Evolutionary conservation across 2,888 invertebrate genomes (phyloP), one percentile per base, ranked within the genome.

Genomic region (Tenthredo livida): DNA sequence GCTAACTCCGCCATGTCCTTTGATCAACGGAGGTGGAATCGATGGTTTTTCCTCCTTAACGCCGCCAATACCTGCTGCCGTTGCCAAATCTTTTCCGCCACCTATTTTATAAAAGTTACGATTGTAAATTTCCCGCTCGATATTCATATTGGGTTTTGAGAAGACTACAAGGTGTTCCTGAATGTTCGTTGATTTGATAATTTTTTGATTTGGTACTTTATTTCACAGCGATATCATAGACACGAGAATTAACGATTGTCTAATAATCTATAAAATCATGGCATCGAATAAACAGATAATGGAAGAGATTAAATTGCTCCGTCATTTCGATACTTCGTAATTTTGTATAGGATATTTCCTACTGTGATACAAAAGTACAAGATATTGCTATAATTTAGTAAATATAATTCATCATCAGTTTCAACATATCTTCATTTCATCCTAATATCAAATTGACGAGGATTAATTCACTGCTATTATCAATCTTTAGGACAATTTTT

Each of bases 51-150:
- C 94, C 87, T 94, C 94, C 88, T 96, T 96, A 83, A 94, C 95
- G 90, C 94, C 94, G 43, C 94, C 95, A 90, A 96, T 94, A 25
- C 95, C 95, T 0, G 96, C 96, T 0, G 97, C 97, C n/a, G 97
- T 96, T 5, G 97, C 97, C 91, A 98, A 94, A 90, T 97, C 97
- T 92, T 97, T 97, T 21, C 98, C 98, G 17, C 98, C 98, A 89
- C 98, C 98, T 97, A 91, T 87, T 61, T 84, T 37, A 40, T 25
- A 58, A 15, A 77, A 29, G 25, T 67, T 40, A n/a, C 25, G 5
- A 15, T 10, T 43, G 21, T 29, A 17, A 40, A 43, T 25, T 37
- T 84, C 15, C n/a, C 50, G 0, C 2, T 84, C 4, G 47, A 78
- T n/a, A 15, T 54, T 17, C 58, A 67, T 47, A 9, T 61, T 7